Base-by-base conservation (phyloP, 1,140 invertebrate species). In the Phocides pigmalion region DNA sequence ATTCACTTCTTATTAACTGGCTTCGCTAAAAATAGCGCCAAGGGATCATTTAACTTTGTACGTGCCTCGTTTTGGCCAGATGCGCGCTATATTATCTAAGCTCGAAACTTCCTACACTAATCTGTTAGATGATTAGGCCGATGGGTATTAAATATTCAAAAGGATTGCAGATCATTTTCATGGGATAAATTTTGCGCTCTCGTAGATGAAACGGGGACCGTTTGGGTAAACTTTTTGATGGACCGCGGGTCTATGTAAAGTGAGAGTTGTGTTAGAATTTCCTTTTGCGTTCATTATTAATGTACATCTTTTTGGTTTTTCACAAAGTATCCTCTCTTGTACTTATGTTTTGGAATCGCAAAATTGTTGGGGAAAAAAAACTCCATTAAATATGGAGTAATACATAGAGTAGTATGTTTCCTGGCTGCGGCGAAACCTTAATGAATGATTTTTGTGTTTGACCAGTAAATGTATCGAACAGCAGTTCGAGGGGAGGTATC, bases 131-230 rank as follows among this genome's bases (percentile, higher is more conserved):
- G 56, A 59, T 59, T 59, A 59, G 56, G 42, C 56, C 56, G 16
- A 59, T 59, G 56, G 56, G 56, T 61, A 47, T 65, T 59, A 58
- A 65, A 51, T 58, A 71, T 68, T 74, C 72, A 74, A 53, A 70
- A 64, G 62, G 47, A 46, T 49, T 39, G 58, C 62, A 42, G 54
- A 59, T 46, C 15, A 46, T 59, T 59, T 44, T 59, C 41, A 46
- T 6, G 15, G 41, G 41, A 42, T 58, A 19, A 58, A 54, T 41
- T 54, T 22, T 54, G 35, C 12, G n/a, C 20, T 17, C 5, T 6
- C 39, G 4, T n/a, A 41, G 6, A 41, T 17, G 39, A 14, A 16
- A n/a, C 12, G 2, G 15, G 22, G 16, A 22, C 16, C 37, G 1
- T 12, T 32, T 11, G 11, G 22, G 17, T 20, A 56, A 56, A 56